Conservation (phyloP, 2,888 invertebrate genomes). For the Chrysomela aeneicollis region DNA sequence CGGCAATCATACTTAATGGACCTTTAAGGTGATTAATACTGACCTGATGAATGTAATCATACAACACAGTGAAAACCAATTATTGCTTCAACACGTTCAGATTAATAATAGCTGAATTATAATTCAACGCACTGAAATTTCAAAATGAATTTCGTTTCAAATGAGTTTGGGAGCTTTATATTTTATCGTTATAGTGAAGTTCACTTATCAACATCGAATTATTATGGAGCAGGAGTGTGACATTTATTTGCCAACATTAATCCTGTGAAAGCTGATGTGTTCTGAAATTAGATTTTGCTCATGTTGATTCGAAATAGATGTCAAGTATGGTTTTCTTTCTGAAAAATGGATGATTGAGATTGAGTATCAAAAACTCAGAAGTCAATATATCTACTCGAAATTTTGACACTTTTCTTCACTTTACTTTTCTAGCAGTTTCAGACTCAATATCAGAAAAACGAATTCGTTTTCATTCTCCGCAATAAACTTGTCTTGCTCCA, state of each 20-base stretch:
- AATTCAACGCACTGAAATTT: not conserved
- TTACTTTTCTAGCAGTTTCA: too few species aligned
- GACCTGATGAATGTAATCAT: not conserved
- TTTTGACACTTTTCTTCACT: too few species aligned
- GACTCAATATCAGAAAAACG: too few species aligned
- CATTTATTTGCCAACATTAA: not conserved
- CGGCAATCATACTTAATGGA: not conserved
- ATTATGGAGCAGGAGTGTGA: not conserved
- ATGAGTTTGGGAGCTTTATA: not conserved
- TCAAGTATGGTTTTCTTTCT: too few species aligned
- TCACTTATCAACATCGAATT: not conserved
- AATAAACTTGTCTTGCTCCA: too few species aligned
- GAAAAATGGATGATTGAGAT: too few species aligned
- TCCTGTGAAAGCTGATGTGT: not conserved
- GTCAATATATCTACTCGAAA: too few species aligned
- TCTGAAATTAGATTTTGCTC: too few species aligned
- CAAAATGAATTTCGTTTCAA: not conserved
- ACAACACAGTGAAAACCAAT: not conserved
- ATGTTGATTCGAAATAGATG: too few species aligned
- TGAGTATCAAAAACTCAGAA: too few species aligned
- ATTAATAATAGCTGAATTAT: not conserved
- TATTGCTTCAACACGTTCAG: not conserved
- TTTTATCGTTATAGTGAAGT: not conserved
- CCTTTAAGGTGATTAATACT: not conserved
- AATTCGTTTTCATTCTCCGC: too few species aligned